Base-by-base conservation (phyloP, 1,140 invertebrate species). In the Laupala kohalensis region DNA sequence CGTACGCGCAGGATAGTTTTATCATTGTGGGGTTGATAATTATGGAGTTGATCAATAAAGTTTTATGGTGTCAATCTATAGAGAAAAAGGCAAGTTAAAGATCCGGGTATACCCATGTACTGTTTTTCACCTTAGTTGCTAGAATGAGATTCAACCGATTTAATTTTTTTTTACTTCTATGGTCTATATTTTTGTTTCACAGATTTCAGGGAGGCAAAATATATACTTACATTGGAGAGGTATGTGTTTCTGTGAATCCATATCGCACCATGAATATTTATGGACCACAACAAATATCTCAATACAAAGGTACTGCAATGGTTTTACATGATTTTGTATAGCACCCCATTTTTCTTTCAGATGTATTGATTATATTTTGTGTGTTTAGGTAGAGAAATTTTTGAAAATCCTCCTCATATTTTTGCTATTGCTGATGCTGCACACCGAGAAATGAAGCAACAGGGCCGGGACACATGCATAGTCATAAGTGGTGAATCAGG, bases 401-500 rank as follows among this genome's bases (percentile, higher is more conserved):
- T 96, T 77, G 96, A 98, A 80, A 92, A 97, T 77, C 88, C 92
- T 0, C 95, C 96, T 0, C 96, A 98, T 78, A 93, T 97, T 71
- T 98, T 93, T 81, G 95, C 95, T 12, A 93, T 97, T 66, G 95
- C 95, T 0, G 95, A 98, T 77, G 86, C 89, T 2, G 95, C 95
- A n/a, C 96, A 97, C 80, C 88, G 90, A 80, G 90, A 92, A 69
- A 92, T 98, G 83, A 92, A 95, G 79, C 89, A 96, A 78, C 89
- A 89, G 77, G 89, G 92, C 25, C 87, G 89, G 75, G 95, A 98
- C 80, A 97, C 95, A 6, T 98, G 96, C 78, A 97, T 98, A 72
- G 92, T 98, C 5, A 98, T 98, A 80, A 92, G 94, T 70, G 96
- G 96, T 6, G 96, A 99, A 81, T 97, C 94, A 6, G 95, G 96